These are phyloP conservation scores for Harpalus rufipes DNA, from an alignment of 2,888 invertebrate species.

Conservation along the genomic window DNA sequence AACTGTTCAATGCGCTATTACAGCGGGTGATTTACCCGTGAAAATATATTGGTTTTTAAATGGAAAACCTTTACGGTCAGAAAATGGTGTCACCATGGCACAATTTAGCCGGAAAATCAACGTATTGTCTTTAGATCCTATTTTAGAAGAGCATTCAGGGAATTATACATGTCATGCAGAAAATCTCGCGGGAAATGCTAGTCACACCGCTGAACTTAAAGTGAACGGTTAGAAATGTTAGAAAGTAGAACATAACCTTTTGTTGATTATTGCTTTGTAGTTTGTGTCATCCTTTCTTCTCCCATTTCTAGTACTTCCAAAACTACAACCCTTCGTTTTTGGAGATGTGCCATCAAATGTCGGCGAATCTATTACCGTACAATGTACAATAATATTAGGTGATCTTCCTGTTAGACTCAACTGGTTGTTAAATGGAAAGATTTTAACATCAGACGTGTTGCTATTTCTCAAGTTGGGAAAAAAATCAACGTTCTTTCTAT, in stretches of 20 bases:
- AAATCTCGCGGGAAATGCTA: slow-evolving; percentile 80
- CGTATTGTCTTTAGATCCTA: slow-evolving; percentile 81
- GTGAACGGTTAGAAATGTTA: slow-evolving; percentile 80
- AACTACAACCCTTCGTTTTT: slow-evolving; percentile 82
- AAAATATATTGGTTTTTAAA: slow-evolving; percentile 84
- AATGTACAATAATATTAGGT: slow-evolving; percentile 78
- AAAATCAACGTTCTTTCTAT: slow-evolving; percentile 80
- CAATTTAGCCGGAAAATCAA: slow-evolving; percentile 81
- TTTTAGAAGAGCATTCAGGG: slow-evolving; percentile 81
- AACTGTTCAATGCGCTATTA: slow-evolving; percentile 81
- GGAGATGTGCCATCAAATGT: slow-evolving; percentile 82
- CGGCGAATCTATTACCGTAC: slow-evolving; percentile 79
- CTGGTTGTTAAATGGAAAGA: slow-evolving; percentile 75
- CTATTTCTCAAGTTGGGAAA: slow-evolving; percentile 82
- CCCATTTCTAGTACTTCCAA: slow-evolving; percentile 24
- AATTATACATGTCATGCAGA: slow-evolving; percentile 82
- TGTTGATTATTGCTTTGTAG: slow-evolving; percentile 27
- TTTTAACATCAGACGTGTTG: slow-evolving; percentile 75
- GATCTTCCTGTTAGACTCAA: slow-evolving; percentile 79
- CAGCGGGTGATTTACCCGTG: slow-evolving; percentile 83
- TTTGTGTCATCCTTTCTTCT: slow-evolving; percentile 11
- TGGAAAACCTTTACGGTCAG: slow-evolving; percentile 76
- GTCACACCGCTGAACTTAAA: slow-evolving; percentile 80
- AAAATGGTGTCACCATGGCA: slow-evolving; percentile 77
- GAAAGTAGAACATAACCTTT: slow-evolving; percentile 71